Percentiles rank a stretch among this genome's conserved stretches.
These are phyloP conservation scores for Elysia chlorotica DNA, from an alignment of 1,140 invertebrate genomes.

Conservation along the genomic window DNA sequence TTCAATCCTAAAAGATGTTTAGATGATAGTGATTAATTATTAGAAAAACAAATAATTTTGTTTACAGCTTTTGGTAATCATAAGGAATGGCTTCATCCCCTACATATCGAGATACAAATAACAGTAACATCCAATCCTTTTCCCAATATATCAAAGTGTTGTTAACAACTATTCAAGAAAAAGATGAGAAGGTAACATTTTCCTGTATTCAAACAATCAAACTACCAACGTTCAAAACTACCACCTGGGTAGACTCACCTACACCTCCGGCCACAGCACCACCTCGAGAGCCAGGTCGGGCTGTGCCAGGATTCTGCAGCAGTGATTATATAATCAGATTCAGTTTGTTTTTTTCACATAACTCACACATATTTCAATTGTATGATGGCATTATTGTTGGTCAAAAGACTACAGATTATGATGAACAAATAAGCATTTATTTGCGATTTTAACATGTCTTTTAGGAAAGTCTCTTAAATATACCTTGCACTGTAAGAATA, in stretches of 20 bases:
- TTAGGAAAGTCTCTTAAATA: not conserved
- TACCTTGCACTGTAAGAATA: not conserved
- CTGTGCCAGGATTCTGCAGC: slow-evolving; percentile 52
- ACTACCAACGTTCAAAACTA: not conserved
- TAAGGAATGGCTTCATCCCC: not conserved
- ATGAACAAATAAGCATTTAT: too few species aligned
- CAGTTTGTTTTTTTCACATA: not conserved
- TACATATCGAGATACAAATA: not conserved
- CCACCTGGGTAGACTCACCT: slow-evolving; percentile 32
- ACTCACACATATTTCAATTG: not conserved
- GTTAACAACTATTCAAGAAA: too few species aligned
- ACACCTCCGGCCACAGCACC: slow-evolving; percentile 46
- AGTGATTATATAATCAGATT: not conserved
- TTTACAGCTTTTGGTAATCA: not conserved
- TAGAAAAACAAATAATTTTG: too few species aligned
- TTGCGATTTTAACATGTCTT: not conserved
- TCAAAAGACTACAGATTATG: too few species aligned
- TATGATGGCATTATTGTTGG: not conserved
- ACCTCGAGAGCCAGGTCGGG: slow-evolving; percentile 50
- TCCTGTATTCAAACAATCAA: not conserved
- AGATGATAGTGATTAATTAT: too few species aligned
- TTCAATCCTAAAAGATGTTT: too few species aligned
- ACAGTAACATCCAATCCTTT: too few species aligned
- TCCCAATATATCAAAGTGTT: too few species aligned
- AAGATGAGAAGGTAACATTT: not conserved